Conservation (phyloP, 2,797 vertebrate genomes). For the Denticeps clupeoides region DNA sequence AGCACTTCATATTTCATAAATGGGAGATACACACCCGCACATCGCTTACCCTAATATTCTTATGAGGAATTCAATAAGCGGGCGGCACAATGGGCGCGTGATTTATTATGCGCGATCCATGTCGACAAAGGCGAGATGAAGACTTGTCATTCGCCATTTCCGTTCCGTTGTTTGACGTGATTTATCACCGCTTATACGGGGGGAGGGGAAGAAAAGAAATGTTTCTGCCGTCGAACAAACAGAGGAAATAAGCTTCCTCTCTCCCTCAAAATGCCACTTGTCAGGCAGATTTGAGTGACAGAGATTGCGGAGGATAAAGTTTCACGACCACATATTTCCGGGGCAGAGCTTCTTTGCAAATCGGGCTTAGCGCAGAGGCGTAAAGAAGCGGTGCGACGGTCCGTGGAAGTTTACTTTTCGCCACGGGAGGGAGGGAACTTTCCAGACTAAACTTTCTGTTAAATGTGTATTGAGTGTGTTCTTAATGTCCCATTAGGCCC, state of each 20-base stretch:
- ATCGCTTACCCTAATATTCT: constrained; percentile 21
- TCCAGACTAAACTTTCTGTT: constrained; percentile 29
- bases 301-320: constrained; percentile 64
- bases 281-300: constrained; percentile 59
- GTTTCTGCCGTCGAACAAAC: constrained; percentile 46
- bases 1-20: too few relatives aligned
- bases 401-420: constrained; percentile 42
- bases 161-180: constrained; percentile 35
- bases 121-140: constrained; percentile 35
- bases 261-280: constrained; percentile 47
- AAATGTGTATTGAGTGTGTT: constrained; percentile 15
- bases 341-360: constrained; percentile 53
- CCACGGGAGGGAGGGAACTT: constrained; percentile 31
- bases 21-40: too few relatives aligned
- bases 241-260: constrained; percentile 47
- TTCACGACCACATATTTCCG: constrained; percentile 55
- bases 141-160: constrained; percentile 32
- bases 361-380: constrained; percentile 64
- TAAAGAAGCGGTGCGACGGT: constrained; percentile 50
- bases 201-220: constrained; percentile 32
- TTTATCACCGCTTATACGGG: constrained; percentile 38
- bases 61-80: constrained; percentile 19
- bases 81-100: constrained; percentile 16
- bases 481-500: background rate
- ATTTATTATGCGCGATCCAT: constrained; percentile 27